phyloP scores from a whole-genome alignment of 2,888 invertebrate species.

The Mesorhabditis spiculigera region DNA sequence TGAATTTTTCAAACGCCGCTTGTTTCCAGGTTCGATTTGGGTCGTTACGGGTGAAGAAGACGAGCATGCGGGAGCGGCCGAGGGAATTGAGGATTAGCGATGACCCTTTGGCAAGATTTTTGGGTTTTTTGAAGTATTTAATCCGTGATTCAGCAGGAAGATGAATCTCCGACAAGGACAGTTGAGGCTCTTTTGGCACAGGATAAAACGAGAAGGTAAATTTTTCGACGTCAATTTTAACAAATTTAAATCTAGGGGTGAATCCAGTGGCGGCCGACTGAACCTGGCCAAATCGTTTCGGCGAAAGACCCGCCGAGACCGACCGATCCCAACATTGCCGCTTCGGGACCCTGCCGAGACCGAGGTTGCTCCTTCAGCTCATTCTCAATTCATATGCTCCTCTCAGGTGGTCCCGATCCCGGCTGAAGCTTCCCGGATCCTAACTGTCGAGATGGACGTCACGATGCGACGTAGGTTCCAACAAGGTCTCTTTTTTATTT shows the following conservation, averaged over 20 bases:
- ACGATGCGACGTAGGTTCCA: constrained; percentile 1
- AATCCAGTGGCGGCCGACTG: not conserved
- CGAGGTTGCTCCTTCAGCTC: not conserved
- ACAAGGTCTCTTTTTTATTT: not conserved
- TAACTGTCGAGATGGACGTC: constrained; percentile 1
- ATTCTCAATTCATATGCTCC: no score
- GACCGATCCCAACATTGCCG: not conserved
- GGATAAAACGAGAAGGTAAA: constrained; percentile 1
- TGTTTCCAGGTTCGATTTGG: not conserved
- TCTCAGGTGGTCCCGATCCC: constrained; percentile 4
- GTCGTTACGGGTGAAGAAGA: not conserved
- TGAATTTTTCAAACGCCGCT: no score
- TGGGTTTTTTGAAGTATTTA: not conserved
- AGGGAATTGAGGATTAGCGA: not conserved
- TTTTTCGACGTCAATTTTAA: not conserved
- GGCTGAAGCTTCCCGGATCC: not conserved
- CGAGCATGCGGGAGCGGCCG: constrained; percentile 3
- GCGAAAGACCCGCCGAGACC: constrained; percentile 2
- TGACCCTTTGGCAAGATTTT: not conserved
- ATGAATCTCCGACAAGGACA: not conserved
- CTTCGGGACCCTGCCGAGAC: not conserved
- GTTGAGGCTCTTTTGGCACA: not conserved
- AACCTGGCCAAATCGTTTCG: constrained; percentile 4
- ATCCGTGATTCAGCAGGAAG: not conserved
- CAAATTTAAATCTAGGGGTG: no score